A percentile compares a stretch with the other conserved stretches of the same genome.
Evolutionary conservation across 2,113 vertebrate genomes (phyloP).

Genomic region (Poicephalus meyeri): DNA sequence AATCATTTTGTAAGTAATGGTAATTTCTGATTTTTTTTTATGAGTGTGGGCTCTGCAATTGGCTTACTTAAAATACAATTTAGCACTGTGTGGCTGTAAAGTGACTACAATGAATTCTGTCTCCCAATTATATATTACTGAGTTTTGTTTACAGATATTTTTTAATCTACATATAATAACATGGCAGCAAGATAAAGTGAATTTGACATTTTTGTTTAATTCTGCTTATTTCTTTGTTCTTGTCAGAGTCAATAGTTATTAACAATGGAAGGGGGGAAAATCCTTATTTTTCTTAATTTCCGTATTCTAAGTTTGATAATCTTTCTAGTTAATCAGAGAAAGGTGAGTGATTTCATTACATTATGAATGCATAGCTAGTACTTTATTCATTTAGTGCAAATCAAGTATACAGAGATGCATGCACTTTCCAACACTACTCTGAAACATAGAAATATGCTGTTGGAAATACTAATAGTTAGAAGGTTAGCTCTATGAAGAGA

Average conservation of each 20-base stretch:
- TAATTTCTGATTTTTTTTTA: constrained; percentile 8
- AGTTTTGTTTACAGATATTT: constrained; percentile 43
- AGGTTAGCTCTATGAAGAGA: neutral
- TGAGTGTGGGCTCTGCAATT: neutral
- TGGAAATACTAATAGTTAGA: neutral
- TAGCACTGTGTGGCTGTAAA: neutral
- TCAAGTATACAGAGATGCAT: neutral
- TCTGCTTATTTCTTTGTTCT: constrained; percentile 42
- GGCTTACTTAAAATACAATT: constrained; percentile 28
- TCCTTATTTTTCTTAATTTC: constrained; percentile 34
- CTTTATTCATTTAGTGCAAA: neutral
- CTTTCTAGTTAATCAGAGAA: constrained; percentile 28
- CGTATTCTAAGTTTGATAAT: constrained; percentile 36
- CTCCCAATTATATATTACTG: constrained; percentile 36
- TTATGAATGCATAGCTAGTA: neutral
- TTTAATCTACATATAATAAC: constrained; percentile 1
- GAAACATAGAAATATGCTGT: neutral
- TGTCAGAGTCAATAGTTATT: constrained; percentile 48
- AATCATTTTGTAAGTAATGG: neutral
- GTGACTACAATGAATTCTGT: constrained; percentile 13
- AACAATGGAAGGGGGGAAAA: neutral
- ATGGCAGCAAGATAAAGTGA: constrained; percentile 6
- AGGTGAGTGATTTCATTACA: constrained; percentile 20
- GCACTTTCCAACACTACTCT: neutral
- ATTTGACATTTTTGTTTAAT: constrained; percentile 12